Percentiles rank a stretch among this genome's conserved stretches.
phyloP scores from a whole-genome alignment of 2,797 vertebrate genomes.

The Holocentrus rufus region DNA sequence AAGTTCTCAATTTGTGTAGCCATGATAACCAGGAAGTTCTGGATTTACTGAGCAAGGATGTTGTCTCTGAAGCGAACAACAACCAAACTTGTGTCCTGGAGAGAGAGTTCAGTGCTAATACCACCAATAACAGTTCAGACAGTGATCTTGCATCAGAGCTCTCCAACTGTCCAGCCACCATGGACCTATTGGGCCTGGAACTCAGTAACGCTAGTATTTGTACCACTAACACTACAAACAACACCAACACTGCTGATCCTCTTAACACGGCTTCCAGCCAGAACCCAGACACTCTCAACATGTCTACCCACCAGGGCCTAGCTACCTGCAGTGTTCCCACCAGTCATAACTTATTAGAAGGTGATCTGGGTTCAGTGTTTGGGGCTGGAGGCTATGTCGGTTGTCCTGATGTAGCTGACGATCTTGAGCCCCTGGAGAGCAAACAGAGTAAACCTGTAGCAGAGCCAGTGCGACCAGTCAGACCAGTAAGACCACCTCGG shows the following conservation, averaged over 20 bases:
- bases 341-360: conserved; percentile 51
- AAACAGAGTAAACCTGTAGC: conserved; percentile 41
- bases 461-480: conserved; percentile 52
- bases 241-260: conserved; percentile 25
- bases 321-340: conserved; percentile 15
- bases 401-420: conserved; percentile 77
- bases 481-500: conserved; percentile 75
- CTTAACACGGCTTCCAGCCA: conserved; percentile 10
- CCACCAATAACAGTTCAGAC: conserved; percentile 66
- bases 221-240: conserved; percentile 35
- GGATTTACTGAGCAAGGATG: conserved; percentile 40
- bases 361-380: conserved; percentile 72
- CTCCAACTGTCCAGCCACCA: conserved; percentile 1
- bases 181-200: conserved; percentile 54
- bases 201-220: conserved; percentile 38
- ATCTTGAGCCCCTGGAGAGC: conserved; percentile 66
- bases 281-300: conserved; percentile 17
- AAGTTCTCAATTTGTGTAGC: conserved; percentile 39
- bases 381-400: conserved; percentile 72
- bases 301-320: conserved; percentile 31
- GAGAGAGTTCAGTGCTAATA: conserved; percentile 28
- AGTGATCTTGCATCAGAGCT: conserved; percentile 56
- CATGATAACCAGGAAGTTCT: conserved; percentile 65
- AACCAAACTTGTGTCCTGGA: conserved; percentile 53
- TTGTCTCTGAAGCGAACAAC: conserved; percentile 63